A percentile compares a stretch with the other conserved stretches of the same genome.
Evolutionary conservation across 2,797 vertebrate species (phyloP).

Genomic region (Phrynocephalus guinanensis): DNA sequence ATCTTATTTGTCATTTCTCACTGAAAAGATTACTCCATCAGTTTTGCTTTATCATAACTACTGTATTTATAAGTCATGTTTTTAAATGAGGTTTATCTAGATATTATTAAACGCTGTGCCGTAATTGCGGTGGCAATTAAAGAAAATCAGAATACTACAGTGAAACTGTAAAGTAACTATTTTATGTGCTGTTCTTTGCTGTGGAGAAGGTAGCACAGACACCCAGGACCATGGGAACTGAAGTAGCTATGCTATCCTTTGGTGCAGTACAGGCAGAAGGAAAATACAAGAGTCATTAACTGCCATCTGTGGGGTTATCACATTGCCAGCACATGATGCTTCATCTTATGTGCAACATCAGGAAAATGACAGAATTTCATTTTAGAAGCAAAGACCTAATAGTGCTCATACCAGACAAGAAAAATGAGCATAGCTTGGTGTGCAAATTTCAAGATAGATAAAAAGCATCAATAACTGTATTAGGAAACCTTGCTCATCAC

Average conservation of each 20-base stretch:
- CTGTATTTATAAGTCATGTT: constrained; percentile 13
- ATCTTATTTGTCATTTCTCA: constrained; percentile 21
- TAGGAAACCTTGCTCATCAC: background rate
- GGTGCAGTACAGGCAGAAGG: background rate
- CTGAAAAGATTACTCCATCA: constrained; percentile 9
- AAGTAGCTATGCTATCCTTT: background rate
- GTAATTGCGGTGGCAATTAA: constrained; percentile 5
- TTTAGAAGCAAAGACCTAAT: background rate
- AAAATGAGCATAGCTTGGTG: background rate
- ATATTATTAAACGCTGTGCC: background rate
- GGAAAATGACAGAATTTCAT: background rate
- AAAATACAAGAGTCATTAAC: background rate
- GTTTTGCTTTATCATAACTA: constrained; percentile 2
- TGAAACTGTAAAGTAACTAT: background rate
- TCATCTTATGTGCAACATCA: background rate
- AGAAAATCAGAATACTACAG: constrained; percentile 4
- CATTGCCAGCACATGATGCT: background rate
- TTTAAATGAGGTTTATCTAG: constrained; percentile 1
- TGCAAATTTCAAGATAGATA: background rate
- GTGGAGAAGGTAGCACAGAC: background rate
- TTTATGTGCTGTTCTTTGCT: background rate
- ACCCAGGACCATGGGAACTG: background rate
- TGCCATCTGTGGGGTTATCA: background rate
- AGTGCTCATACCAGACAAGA: background rate
- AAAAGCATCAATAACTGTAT: background rate